Percentiles rank a stretch among this genome's conserved stretches.
Conservation (phyloP, 92 coral and sea anemone species). For the Diadumene lineata region DNA sequence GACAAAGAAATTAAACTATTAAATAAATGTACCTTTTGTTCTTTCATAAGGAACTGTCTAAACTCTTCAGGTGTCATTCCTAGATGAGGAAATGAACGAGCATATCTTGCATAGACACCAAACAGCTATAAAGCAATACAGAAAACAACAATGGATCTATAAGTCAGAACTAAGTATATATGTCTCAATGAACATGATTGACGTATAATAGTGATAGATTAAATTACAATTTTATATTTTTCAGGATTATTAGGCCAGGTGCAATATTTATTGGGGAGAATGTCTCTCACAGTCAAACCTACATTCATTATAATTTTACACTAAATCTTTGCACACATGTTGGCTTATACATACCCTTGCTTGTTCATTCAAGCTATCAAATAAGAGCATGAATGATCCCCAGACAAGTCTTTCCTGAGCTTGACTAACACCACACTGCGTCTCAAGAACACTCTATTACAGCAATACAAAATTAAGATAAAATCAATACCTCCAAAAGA, state of each 20-base stretch:
- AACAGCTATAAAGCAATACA: constrained; percentile 43
- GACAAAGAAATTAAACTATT: background rate
- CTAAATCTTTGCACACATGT: too few species aligned
- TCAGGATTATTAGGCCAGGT: too few species aligned
- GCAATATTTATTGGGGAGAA: too few species aligned
- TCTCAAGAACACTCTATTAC: constrained; percentile 67
- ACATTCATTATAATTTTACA: too few species aligned
- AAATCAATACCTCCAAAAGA: too few species aligned
- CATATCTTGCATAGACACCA: constrained; percentile 68
- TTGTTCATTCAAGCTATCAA: constrained; percentile 73
- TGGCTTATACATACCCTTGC: constrained; percentile 53
- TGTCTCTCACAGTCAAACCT: too few species aligned
- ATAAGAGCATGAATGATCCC: constrained; percentile 73
- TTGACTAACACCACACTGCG: constrained; percentile 75
- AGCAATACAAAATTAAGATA: background rate
- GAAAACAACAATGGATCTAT: background rate
- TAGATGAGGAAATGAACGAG: constrained; percentile 70
- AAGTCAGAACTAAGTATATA: too few species aligned
- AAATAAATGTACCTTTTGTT: constrained; percentile 59
- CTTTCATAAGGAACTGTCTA: constrained; percentile 70
- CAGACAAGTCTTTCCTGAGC: constrained; percentile 74
- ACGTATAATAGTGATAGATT: too few species aligned
- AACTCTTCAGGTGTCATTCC: constrained; percentile 83
- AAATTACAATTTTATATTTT: too few species aligned
- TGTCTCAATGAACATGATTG: too few species aligned